Percentiles rank a stretch among this genome's conserved stretches.
These are phyloP conservation scores for Drosophila baimaii DNA, from an alignment of 1,140 invertebrate genomes.

Conservation along the genomic window DNA sequence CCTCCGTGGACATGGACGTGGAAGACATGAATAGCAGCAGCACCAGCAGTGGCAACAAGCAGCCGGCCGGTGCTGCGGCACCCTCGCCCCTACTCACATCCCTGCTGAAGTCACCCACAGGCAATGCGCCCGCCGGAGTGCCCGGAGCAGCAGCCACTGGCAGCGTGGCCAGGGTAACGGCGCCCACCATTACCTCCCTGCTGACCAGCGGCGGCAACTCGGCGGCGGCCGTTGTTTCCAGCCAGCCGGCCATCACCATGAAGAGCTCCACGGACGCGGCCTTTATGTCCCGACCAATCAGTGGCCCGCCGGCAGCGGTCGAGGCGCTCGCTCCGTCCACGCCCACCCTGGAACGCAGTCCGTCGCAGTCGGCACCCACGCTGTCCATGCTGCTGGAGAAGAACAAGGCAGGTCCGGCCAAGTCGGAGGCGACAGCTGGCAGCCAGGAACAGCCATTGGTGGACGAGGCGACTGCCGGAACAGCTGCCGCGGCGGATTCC, in stretches of 20 bases:
- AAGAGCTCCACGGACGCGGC: constrained; percentile 60
- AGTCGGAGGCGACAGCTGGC: neutral
- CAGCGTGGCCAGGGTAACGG: constrained; percentile 66
- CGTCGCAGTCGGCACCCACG: constrained; percentile 88
- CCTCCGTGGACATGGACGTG: constrained; percentile 78
- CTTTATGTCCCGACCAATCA: constrained; percentile 68
- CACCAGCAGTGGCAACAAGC: constrained; percentile 35
- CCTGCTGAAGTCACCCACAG: constrained; percentile 90
- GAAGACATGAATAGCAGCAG: constrained; percentile 66
- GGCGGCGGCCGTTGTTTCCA: constrained; percentile 43
- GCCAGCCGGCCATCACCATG: constrained; percentile 67
- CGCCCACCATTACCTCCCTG: constrained; percentile 83
- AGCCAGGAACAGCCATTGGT: constrained; percentile 21
- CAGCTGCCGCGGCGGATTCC: constrained; percentile 17
- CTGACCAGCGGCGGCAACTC: constrained; percentile 50
- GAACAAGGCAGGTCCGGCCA: constrained; percentile 84
- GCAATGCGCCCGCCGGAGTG: constrained; percentile 41
- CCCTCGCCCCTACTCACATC: constrained; percentile 92
- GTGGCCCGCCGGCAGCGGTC: constrained; percentile 52
- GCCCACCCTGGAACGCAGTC: constrained; percentile 71
- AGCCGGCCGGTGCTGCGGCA: constrained; percentile 11
- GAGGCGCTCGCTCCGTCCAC: constrained; percentile 31
- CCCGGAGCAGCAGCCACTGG: constrained; percentile 8
- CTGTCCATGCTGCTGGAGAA: constrained; percentile 88
- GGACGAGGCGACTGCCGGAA: constrained; percentile 25